Percentiles rank a stretch among this genome's conserved stretches.
Evolutionary conservation across 2,888 invertebrate genomes (phyloP).

Genomic region (Zonitis immaculata): DNA sequence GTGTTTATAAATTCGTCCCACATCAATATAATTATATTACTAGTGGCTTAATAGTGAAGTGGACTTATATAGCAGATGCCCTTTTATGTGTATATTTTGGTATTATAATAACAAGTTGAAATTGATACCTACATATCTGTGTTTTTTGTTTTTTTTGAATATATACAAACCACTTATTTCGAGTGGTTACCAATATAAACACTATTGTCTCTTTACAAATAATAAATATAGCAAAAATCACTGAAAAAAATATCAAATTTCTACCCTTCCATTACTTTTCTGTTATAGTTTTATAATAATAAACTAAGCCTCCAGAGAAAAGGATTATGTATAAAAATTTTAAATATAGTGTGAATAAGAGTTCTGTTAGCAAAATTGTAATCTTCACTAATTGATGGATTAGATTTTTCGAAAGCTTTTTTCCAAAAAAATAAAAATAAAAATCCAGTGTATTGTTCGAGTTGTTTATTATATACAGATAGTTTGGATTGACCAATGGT

Average conservation of each 20-base stretch:
- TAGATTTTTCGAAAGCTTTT: neutral
- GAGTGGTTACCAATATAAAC: slow-evolving; percentile 1
- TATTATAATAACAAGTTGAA: slow-evolving; percentile 28
- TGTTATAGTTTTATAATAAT: neutral
- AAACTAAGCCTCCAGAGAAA: neutral
- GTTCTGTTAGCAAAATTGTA: neutral
- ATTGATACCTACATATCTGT: slow-evolving; percentile 24
- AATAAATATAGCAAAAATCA: neutral
- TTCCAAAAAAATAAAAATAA: neutral
- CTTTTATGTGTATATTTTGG: slow-evolving; percentile 22
- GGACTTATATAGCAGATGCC: slow-evolving; percentile 30
- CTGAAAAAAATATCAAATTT: neutral
- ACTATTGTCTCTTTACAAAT: neutral
- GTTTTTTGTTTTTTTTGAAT: neutral
- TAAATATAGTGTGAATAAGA: neutral
- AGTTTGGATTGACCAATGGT: slow-evolving; percentile 16
- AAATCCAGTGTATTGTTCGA: slow-evolving; percentile 6
- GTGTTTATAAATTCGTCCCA: slow-evolving; percentile 24
- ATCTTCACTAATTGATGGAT: slow-evolving; percentile 12
- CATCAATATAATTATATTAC: slow-evolving; percentile 28
- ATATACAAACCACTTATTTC: slow-evolving; percentile 1
- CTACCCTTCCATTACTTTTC: neutral
- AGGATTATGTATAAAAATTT: neutral
- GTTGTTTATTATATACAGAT: slow-evolving; percentile 35
- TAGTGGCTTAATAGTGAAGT: slow-evolving; percentile 25